Conservation (phyloP, 2,797 vertebrate genomes). For the Chlorospingus flavigularis region DNA sequence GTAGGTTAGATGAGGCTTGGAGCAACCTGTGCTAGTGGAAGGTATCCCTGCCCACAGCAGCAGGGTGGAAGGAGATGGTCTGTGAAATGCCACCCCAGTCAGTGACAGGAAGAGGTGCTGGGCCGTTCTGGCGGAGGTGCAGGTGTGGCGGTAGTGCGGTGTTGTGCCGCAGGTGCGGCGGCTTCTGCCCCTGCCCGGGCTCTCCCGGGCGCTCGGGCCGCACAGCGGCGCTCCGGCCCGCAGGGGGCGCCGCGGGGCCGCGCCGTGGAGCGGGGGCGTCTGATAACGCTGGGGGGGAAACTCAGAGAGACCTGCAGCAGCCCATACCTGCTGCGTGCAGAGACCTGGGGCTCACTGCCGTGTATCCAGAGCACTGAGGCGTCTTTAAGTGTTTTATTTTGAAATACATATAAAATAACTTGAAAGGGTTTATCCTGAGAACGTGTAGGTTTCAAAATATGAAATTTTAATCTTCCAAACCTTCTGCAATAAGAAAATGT, state of each 20-base stretch:
- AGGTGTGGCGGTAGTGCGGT: accelerated
- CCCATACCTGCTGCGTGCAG: background rate
- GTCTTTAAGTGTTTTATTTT: background rate
- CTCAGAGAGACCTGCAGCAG: background rate
- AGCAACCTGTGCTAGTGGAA: background rate
- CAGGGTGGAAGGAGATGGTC: background rate
- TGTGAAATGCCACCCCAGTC: background rate
- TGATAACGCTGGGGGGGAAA: too few relatives aligned
- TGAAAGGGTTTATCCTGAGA: background rate
- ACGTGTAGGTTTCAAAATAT: background rate
- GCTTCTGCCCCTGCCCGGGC: background rate
- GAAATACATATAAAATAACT: background rate
- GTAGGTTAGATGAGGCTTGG: background rate
- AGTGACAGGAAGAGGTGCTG: accelerated
- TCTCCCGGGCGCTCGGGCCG: background rate
- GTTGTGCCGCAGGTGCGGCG: background rate
- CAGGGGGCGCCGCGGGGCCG: background rate
- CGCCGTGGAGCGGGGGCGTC: background rate
- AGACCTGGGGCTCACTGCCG: background rate
- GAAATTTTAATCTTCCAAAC: background rate
- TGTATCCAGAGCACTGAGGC: background rate
- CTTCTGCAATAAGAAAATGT: background rate
- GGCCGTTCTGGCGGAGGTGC: accelerated
- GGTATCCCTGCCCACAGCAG: background rate
- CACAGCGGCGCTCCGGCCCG: background rate